phyloP scores from a whole-genome alignment of 2,888 invertebrate genomes.

The Drosophila lutescens region DNA sequence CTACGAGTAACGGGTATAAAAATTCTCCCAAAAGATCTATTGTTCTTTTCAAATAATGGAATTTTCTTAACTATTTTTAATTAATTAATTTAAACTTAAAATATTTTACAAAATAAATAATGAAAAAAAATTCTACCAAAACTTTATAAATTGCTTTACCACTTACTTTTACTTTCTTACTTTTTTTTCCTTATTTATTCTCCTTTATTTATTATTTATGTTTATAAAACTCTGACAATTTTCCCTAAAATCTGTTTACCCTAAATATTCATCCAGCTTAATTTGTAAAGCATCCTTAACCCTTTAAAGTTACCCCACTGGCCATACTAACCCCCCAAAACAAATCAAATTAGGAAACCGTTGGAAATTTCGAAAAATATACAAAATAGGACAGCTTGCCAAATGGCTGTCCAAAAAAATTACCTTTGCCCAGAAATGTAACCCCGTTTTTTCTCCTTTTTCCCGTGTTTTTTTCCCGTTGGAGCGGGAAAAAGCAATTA shows the following conservation, averaged over 20 bases:
- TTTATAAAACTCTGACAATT: neutral
- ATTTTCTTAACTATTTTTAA: too few species aligned
- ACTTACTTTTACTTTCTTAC: too few species aligned
- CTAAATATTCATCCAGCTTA: neutral
- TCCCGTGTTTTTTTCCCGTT: slow-evolving; percentile 18
- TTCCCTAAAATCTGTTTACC: neutral
- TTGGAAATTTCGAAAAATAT: slow-evolving; percentile 36
- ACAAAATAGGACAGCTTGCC: slow-evolving; percentile 49
- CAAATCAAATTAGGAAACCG: slow-evolving; percentile 40
- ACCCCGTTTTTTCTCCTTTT: slow-evolving; percentile 49
- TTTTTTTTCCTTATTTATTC: too few species aligned
- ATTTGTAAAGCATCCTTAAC: slow-evolving; percentile 1
- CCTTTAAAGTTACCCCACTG: slow-evolving; percentile 12
- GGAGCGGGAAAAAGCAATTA: slow-evolving; percentile 72
- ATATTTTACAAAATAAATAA: too few species aligned
- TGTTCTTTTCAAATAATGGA: too few species aligned
- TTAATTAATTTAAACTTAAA: too few species aligned
- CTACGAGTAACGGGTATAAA: too few species aligned
- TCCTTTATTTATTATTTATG: slow-evolving; percentile 8
- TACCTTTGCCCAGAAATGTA: slow-evolving; percentile 64
- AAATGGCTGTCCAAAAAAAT: slow-evolving; percentile 53
- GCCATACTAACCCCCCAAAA: slow-evolving; percentile 1
- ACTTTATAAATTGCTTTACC: neutral
- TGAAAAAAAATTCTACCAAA: too few species aligned
- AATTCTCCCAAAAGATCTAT: too few species aligned